Evolutionary conservation across 2,113 vertebrate species (phyloP).

Genomic region (Myiagra hebetior): DNA sequence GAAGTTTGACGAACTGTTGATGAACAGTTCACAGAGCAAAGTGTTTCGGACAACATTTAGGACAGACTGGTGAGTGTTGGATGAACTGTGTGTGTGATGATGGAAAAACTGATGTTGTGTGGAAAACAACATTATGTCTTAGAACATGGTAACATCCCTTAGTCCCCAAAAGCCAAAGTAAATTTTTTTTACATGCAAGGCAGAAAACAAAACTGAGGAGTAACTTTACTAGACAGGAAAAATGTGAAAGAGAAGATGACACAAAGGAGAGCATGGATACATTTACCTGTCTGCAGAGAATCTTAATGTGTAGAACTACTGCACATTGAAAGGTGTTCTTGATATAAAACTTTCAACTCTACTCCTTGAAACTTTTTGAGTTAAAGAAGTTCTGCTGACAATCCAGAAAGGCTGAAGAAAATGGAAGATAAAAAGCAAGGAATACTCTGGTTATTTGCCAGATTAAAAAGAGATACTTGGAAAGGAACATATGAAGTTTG

Average conservation of each 20-base stretch:
- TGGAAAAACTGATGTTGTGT: not conserved
- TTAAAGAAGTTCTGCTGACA: not conserved
- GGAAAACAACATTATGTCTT: not conserved
- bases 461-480: not conserved
- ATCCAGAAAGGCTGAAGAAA: not conserved
- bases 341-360: not conserved
- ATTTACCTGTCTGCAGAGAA: not conserved
- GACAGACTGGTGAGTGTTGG: not conserved
- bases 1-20: not conserved
- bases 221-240: not conserved
- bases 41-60: not conserved
- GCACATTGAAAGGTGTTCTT: not conserved
- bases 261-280: not conserved
- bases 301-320: not conserved
- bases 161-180: not conserved
- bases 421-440: not conserved
- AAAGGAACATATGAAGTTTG: not conserved
- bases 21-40: not conserved
- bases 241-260: not conserved
- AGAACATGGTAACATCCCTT: not conserved
- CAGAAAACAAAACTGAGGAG: not conserved
- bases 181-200: not conserved
- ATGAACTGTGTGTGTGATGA: not conserved
- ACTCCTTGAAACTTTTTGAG: not conserved
- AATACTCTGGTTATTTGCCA: not conserved